Evolutionary conservation across 2,113 vertebrate genomes (phyloP), one percentile per base, ranked within the genome.

Genomic region (Tachycineta bicolor): DNA sequence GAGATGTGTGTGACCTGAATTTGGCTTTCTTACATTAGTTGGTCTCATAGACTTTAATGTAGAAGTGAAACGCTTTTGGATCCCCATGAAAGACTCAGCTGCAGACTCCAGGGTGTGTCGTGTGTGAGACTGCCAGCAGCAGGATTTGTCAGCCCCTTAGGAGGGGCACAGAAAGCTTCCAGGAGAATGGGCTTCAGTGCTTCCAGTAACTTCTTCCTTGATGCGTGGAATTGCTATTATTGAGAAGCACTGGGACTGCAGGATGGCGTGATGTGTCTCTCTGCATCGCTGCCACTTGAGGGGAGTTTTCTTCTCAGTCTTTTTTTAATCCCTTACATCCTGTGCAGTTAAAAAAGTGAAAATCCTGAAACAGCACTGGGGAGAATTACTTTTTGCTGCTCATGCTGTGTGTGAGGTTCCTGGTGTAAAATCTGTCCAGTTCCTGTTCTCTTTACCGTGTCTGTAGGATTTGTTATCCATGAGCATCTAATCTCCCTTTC

Each of bases 121-220:
- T 44, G 73, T 46, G 22, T 1, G 2, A 58, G 67, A 5, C 12
- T 67, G 52, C 75, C 71, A 33, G 73, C 83, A 74, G 88, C 25
- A 11, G 6, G 28, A 70, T 69, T 65, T 1, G 2, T 73, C 89
- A 87, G 65, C 75, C 60, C 75, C 37, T 77, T 26, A 52, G 70
- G 71, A 93, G 63, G 55, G 87, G 56, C 41, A 46, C 68, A 67
- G 56, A 60, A 63, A 88, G 87, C 95, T 93, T 24, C 64, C 5
- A 26, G 26, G 77, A 69, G 70, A 87, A 67, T 28, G 71, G 81
- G 58, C 8, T 80, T 74, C 28, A 58, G 58, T 88, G 82, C 77
- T 97, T 97, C 94, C 93, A 92, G 91, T 86, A 89, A 83, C 88
- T 92, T 89, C 94, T 92, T 73, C 88, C 68, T n/a, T 11, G 7